phyloP scores from a whole-genome alignment of 2,113 vertebrate species.

The Meleagris gallopavo region DNA sequence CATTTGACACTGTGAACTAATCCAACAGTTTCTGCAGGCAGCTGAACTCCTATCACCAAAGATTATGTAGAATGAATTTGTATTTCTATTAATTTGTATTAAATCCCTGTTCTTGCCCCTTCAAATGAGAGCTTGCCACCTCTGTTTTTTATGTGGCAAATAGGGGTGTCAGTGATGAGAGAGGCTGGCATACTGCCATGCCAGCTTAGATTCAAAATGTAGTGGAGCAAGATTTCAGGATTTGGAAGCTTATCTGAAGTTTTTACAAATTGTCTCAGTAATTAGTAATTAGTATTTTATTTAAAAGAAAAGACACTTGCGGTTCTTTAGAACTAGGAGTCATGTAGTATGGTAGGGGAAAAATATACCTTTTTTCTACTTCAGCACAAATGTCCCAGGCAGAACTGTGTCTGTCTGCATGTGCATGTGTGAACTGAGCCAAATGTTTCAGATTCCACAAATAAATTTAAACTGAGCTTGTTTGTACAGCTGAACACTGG shows the following conservation, averaged over 20 bases:
- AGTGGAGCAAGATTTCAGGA: neutral
- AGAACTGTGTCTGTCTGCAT: neutral
- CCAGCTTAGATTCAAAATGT: neutral
- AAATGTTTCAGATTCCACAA: neutral
- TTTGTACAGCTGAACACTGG: slow-evolving; percentile 50
- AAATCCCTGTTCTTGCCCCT: neutral
- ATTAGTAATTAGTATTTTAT: neutral
- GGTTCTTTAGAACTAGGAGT: neutral
- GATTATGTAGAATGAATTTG: neutral
- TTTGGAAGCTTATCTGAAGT: neutral
- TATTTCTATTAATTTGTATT: neutral
- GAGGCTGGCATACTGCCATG: neutral
- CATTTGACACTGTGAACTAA: neutral
- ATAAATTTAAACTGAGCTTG: slow-evolving; percentile 49
- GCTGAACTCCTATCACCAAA: neutral
- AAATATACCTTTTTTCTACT: neutral
- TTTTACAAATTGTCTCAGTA: neutral
- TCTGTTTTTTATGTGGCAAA: rapidly evolving
- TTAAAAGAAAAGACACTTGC: neutral
- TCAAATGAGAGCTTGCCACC: neutral
- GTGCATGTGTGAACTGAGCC: neutral
- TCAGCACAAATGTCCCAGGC: neutral
- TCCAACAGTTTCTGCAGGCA: neutral
- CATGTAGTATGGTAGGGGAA: neutral
- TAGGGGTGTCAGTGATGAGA: neutral